Percentiles rank a stretch among this genome's conserved stretches.
Conservation (phyloP, 2,797 vertebrate species). For the Sorex maritimensis region DNA sequence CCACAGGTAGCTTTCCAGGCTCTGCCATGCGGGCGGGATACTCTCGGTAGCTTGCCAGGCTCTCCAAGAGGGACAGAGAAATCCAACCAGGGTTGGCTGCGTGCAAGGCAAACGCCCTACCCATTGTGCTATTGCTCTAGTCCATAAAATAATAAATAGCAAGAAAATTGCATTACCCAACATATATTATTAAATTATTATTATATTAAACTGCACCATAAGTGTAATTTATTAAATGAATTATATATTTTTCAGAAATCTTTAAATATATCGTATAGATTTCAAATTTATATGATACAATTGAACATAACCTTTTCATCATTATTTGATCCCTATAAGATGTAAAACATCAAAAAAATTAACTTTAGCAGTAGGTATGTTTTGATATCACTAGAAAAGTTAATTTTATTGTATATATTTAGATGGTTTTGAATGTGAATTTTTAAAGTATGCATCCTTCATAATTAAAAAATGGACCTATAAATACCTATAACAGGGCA, state of each 20-base stretch:
- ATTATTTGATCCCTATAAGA: slow-evolving; percentile 83
- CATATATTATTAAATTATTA: background rate
- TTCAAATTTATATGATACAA: slow-evolving; percentile 68
- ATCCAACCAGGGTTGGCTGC: too few relatives aligned
- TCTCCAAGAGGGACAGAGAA: too few relatives aligned
- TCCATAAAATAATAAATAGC: background rate
- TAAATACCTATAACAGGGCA: slow-evolving; percentile 61
- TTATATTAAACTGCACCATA: background rate
- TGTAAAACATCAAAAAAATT: slow-evolving; percentile 66
- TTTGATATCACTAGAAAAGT: slow-evolving; percentile 27
- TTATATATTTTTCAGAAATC: slow-evolving; percentile 52
- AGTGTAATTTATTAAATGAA: slow-evolving; percentile 10
- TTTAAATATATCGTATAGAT: background rate
- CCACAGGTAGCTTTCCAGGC: too few relatives aligned
- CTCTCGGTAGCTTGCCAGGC: too few relatives aligned
- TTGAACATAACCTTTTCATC: slow-evolving; percentile 64
- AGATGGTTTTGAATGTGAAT: background rate
- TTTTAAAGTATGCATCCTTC: background rate
- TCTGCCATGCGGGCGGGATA: too few relatives aligned
- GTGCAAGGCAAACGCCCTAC: too few relatives aligned
- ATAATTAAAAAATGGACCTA: slow-evolving; percentile 60
- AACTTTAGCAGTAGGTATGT: background rate
- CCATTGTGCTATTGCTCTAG: too few relatives aligned
- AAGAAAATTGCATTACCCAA: background rate
- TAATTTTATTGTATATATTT: background rate